phyloP scores from a whole-genome alignment of 1,140 invertebrate genomes.

The Drosophila tani region DNA sequence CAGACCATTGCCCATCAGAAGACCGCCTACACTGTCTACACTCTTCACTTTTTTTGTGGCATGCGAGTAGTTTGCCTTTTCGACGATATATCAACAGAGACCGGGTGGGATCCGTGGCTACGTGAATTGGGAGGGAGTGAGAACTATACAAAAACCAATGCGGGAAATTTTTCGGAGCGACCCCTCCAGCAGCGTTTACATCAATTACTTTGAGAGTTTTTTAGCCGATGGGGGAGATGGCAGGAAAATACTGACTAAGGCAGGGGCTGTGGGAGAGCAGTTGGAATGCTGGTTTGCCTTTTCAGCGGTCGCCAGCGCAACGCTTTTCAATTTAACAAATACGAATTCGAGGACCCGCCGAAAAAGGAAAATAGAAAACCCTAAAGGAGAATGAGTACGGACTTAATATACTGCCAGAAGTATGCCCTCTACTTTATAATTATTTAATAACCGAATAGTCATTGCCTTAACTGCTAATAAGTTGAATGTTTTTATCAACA shows the following conservation, averaged over 20 bases:
- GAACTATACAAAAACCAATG: conserved; percentile 44
- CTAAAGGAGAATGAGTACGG: not conserved
- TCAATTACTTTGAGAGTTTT: conserved; percentile 79
- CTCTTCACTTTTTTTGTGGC: not conserved
- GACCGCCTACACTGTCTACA: not conserved
- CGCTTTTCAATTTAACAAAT: conserved; percentile 77
- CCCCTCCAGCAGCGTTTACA: conserved; percentile 54
- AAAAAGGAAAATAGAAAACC: conserved; percentile 28
- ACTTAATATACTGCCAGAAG: not conserved
- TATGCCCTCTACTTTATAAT: conserved; percentile 3
- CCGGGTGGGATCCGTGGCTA: not conserved
- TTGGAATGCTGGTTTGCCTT: conserved; percentile 60
- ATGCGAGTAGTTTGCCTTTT: conserved; percentile 1
- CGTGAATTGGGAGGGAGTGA: not conserved
- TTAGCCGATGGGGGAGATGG: conserved; percentile 5
- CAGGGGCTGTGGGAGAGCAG: conserved; percentile 20
- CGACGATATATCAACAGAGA: conserved; percentile 27
- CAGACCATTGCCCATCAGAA: conserved; percentile 4
- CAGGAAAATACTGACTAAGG: not conserved
- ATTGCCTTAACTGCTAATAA: no score
- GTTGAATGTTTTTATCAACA: no score
- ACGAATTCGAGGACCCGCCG: conserved; percentile 50
- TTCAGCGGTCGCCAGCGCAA: conserved; percentile 57
- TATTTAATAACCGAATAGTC: no score
- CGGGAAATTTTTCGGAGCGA: conserved; percentile 23